These are phyloP conservation scores for Montipora capitata DNA, from an alignment of 92 coral and sea anemone species.

Conservation along the genomic window DNA sequence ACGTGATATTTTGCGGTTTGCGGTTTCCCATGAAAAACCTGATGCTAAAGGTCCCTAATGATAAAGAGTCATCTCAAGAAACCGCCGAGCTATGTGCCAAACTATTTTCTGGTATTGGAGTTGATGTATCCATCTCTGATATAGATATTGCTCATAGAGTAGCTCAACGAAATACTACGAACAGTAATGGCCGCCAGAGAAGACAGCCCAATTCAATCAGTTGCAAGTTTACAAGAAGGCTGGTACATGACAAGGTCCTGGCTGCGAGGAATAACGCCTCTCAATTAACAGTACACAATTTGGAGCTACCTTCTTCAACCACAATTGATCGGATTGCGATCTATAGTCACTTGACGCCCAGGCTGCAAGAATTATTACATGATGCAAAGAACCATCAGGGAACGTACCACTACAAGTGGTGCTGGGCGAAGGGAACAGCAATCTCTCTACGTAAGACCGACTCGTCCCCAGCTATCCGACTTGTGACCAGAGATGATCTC, in stretches of 20 bases:
- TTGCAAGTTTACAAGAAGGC: conserved; percentile 39
- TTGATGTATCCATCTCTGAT: background rate
- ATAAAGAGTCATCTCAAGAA: conserved; percentile 15
- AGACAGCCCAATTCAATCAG: conserved; percentile 23
- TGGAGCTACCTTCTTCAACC: too few relatives aligned
- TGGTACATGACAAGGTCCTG: too few relatives aligned
- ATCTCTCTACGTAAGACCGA: background rate
- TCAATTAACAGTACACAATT: background rate
- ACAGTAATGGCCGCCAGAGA: background rate
- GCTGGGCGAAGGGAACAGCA: background rate
- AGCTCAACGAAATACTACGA: conserved; percentile 4
- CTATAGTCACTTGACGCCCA: too few relatives aligned
- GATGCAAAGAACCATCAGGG: too few relatives aligned
- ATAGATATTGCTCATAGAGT: conserved; percentile 37
- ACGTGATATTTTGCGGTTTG: too few relatives aligned
- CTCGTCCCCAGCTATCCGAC: background rate
- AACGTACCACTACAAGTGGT: background rate
- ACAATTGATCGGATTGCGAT: too few relatives aligned
- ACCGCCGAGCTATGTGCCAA: conserved; percentile 4
- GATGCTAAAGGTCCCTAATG: background rate
- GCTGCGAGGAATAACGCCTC: background rate
- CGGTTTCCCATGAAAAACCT: too few relatives aligned
- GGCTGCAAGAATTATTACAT: too few relatives aligned
- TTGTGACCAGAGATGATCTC: conserved; percentile 9
- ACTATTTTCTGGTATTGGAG: conserved; percentile 7